Base-by-base conservation (phyloP, 2,113 vertebrate species). In the Galeopterus variegatus region DNA sequence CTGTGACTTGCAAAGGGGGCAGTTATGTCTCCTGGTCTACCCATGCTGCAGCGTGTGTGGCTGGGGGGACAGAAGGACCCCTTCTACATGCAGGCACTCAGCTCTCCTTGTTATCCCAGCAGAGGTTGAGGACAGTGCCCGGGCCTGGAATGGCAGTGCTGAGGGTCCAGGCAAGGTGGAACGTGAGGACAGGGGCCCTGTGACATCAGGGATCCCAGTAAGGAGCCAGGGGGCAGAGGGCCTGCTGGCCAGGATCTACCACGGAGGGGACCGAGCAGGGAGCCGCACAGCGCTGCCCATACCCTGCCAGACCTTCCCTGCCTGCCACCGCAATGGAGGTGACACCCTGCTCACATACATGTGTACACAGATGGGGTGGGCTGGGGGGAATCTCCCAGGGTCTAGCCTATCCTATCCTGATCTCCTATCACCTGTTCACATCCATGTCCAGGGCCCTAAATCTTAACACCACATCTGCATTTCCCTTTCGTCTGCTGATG, bases 221-320 rank as follows among this genome's bases (percentile, higher is more conserved):
- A 99, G 99, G 91, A 98, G 98, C 60, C 98, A 98, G 80, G 98
- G 98, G 96, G 97, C 98, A 3, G 99, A 99, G 73, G 99, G 97
- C n/a, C 98, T 99, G 26, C 98, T 98, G 69, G 93, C 95, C 98
- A 99, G 99, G 97, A 98, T 99, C 65, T 98, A 99, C 88, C 98
- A 98, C 1, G 93, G 97, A 80, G 92, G 89, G 60, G 97, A 98
- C 23, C 92, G 97, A 92, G 98, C 96, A 95, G 97, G 97, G 60
- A 92, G 96, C 48, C 98, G 99, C 90, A 98, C 98, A 0, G 99
- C 99, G 48, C 97, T 99, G 67, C 99, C 99, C 45, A 96, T 99
- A 84, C 99, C 99, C 93, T 99, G 99, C 98, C 99, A 99, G 97
- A 99, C 99, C 31, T 99, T 99, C 93, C 99, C 99, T 0, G 99